A percentile compares a stretch with the other conserved stretches of the same genome.
phyloP scores from a whole-genome alignment of 1,140 invertebrate genomes.

The Euwallacea fornicatus region DNA sequence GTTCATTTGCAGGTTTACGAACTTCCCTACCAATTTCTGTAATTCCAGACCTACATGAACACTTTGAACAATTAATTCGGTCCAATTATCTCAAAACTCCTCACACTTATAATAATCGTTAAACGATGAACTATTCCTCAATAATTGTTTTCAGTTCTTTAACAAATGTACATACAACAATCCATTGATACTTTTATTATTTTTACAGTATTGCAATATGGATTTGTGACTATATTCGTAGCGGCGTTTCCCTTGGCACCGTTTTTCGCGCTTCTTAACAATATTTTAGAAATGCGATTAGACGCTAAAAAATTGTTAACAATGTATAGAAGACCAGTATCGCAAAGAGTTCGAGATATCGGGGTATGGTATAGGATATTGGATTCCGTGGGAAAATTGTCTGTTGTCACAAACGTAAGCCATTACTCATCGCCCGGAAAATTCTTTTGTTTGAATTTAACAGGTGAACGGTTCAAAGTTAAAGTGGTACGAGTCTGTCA shows the following conservation, averaged over 20 bases:
- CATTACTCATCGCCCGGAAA: background rate
- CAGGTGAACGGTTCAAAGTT: background rate
- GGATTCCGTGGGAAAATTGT: slow-evolving; percentile 85
- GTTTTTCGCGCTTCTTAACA: slow-evolving; percentile 85
- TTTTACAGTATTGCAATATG: slow-evolving; percentile 78
- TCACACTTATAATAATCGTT: too few species aligned
- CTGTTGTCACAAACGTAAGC: slow-evolving; percentile 91
- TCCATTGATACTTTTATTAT: background rate
- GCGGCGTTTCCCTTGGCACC: slow-evolving; percentile 88
- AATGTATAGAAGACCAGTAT: slow-evolving; percentile 81
- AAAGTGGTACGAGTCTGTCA: too few species aligned
- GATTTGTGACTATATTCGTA: slow-evolving; percentile 89
- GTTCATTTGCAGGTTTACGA: too few species aligned
- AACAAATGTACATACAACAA: too few species aligned
- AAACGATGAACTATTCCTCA: too few species aligned
- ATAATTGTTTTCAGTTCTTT: too few species aligned
- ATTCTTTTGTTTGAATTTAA: background rate
- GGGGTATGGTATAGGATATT: slow-evolving; percentile 92
- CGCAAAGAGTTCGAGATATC: slow-evolving; percentile 81
- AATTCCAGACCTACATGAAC: too few species aligned
- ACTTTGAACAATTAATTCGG: too few species aligned
- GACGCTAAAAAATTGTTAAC: slow-evolving; percentile 86
- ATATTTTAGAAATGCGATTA: slow-evolving; percentile 85
- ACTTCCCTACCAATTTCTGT: too few species aligned
- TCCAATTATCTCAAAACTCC: too few species aligned